Percentiles rank a stretch among this genome's conserved stretches.
phyloP scores from a whole-genome alignment of 2,797 vertebrate genomes.

The Phoxinus dragarum region DNA sequence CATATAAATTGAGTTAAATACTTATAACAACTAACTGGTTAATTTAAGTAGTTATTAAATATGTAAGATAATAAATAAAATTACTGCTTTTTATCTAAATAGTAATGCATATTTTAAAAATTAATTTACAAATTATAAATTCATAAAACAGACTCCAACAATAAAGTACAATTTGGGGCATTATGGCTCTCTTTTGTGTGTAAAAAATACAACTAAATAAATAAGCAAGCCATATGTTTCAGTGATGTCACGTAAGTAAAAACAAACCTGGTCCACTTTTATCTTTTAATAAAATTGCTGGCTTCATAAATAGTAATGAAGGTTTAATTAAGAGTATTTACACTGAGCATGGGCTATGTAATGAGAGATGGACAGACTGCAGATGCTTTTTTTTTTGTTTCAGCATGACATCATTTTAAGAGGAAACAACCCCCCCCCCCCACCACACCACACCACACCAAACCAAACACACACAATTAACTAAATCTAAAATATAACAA shows the following conservation, averaged over 20 bases:
- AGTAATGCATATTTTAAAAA: neutral
- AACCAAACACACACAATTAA: neutral
- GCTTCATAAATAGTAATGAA: neutral
- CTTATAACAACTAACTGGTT: neutral
- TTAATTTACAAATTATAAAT: neutral
- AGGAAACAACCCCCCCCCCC: neutral
- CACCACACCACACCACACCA: neutral
- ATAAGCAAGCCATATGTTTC: neutral
- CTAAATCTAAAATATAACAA: neutral
- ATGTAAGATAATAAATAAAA: neutral
- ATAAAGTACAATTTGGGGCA: neutral
- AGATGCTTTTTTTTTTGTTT: slow-evolving; percentile 17
- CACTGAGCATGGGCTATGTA: neutral
- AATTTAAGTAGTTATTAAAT: neutral
- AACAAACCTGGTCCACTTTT: neutral
- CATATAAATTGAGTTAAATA: neutral
- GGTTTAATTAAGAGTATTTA: neutral
- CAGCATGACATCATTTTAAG: slow-evolving; percentile 26
- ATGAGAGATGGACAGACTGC: neutral
- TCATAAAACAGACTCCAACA: neutral
- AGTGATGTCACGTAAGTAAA: neutral
- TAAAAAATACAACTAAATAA: neutral
- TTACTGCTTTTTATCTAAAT: neutral
- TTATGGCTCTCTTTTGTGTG: neutral
- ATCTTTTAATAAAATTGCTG: neutral